Evolutionary conservation across 2,113 vertebrate species (phyloP).

Genomic region (Rhinopomastus cyanomelas): DNA sequence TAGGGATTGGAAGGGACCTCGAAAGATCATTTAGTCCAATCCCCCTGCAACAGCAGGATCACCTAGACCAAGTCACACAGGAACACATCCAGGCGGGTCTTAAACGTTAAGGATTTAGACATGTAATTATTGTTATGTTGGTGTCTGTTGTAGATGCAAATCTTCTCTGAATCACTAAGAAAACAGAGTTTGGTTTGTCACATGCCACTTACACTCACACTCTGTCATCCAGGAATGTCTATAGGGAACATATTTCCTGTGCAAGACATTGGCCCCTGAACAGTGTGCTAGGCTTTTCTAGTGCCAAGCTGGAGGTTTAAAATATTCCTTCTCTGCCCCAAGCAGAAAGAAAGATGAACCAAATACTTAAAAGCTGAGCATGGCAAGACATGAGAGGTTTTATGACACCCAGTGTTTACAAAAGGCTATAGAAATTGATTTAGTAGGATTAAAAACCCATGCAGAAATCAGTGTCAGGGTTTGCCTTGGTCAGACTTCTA

Average conservation of each 20-base stretch:
- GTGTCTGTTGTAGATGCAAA: constrained; percentile 27
- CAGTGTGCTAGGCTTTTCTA: neutral
- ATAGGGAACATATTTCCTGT: neutral
- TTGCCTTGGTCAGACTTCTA: neutral
- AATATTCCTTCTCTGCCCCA: neutral
- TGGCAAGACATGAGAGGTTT: neutral
- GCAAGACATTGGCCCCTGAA: neutral
- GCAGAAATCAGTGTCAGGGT: neutral
- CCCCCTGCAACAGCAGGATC: too few relatives aligned
- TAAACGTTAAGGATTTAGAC: constrained; percentile 5
- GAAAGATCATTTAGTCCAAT: too few relatives aligned
- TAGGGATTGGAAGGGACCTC: too few relatives aligned
- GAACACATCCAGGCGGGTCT: too few relatives aligned
- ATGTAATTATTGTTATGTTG: constrained; percentile 12
- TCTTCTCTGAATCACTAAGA: constrained; percentile 23
- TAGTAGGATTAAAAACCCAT: neutral
- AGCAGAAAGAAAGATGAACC: neutral
- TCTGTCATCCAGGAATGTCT: constrained; percentile 13
- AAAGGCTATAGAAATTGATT: neutral
- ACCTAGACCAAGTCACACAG: too few relatives aligned
- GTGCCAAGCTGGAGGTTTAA: neutral
- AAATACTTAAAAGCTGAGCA: neutral
- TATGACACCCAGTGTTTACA: neutral
- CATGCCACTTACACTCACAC: neutral
- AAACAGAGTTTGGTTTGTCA: constrained; percentile 27